phyloP scores from a whole-genome alignment of 2,797 vertebrate species.

The Oreonectes daqikongensis region DNA sequence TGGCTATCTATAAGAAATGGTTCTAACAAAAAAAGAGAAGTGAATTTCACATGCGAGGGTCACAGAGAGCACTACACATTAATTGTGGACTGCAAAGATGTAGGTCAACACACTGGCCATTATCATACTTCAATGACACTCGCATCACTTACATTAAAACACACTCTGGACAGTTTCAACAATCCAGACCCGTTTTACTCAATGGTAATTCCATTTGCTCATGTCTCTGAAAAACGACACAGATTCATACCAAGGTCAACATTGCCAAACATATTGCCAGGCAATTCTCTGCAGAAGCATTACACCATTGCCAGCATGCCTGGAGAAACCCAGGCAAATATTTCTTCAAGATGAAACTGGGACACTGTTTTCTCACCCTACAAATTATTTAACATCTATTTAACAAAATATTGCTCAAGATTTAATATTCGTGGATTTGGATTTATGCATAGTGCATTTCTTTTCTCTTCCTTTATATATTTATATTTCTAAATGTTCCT shows the following conservation, averaged over 20 bases:
- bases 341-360: conserved; percentile 20
- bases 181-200: not conserved
- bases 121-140: conserved; percentile 37
- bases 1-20: conserved; percentile 13
- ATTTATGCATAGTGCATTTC: not conserved
- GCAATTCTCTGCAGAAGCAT: conserved; percentile 17
- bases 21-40: not conserved
- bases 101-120: conserved; percentile 5
- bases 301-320: conserved; percentile 33
- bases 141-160: conserved; percentile 14
- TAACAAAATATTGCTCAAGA: not conserved
- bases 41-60: not conserved
- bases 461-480: not conserved
- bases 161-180: conserved; percentile 14
- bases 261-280: conserved; percentile 30
- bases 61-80: not conserved
- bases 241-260: conserved; percentile 14
- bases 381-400: not conserved
- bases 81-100: conserved; percentile 21
- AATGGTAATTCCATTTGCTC: not conserved
- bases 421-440: not conserved
- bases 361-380: conserved; percentile 8
- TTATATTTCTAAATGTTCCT: not conserved
- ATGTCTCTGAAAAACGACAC: conserved; percentile 7
- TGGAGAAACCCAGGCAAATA: conserved; percentile 15